phyloP scores from a whole-genome alignment of 2,888 invertebrate genomes.

The Abrostola tripartita region DNA sequence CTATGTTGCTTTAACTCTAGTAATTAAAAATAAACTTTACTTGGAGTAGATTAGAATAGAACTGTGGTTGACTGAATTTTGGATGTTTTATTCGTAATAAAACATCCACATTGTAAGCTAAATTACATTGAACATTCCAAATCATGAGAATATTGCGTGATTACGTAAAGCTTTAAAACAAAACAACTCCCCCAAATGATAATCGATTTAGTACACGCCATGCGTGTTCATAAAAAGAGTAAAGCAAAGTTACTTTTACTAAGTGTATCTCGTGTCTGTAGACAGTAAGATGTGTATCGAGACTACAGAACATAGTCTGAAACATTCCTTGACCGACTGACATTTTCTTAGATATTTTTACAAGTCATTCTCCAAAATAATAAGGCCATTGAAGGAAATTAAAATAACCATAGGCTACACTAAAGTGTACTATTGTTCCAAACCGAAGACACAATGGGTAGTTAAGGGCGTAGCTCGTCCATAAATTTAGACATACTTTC shows the following conservation, averaged over 20 bases:
- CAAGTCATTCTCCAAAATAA: constrained; percentile 34
- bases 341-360: constrained; percentile 34
- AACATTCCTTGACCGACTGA: constrained; percentile 20
- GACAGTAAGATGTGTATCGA: background rate
- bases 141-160: constrained; percentile 1
- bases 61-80: background rate
- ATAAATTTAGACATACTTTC: constrained; percentile 66
- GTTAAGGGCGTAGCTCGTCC: constrained; percentile 57
- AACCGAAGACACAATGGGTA: constrained; percentile 51
- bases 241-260: background rate
- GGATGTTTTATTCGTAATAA: background rate
- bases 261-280: background rate
- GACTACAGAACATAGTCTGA: background rate
- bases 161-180: constrained; percentile 4
- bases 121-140: background rate
- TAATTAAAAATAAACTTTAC: constrained; percentile 33
- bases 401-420: constrained; percentile 53
- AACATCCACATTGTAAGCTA: no score
- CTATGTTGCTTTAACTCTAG: constrained; percentile 37
- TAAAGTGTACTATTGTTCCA: constrained; percentile 53
- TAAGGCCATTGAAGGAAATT: constrained; percentile 46
- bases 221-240: constrained; percentile 3
- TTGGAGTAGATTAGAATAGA: background rate
- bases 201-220: constrained; percentile 10
- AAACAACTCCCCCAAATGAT: constrained; percentile 14